Percentiles rank a stretch among this genome's conserved stretches.
Evolutionary conservation across 1,140 invertebrate genomes (phyloP).

Genomic region (Drosophila baimaii): DNA sequence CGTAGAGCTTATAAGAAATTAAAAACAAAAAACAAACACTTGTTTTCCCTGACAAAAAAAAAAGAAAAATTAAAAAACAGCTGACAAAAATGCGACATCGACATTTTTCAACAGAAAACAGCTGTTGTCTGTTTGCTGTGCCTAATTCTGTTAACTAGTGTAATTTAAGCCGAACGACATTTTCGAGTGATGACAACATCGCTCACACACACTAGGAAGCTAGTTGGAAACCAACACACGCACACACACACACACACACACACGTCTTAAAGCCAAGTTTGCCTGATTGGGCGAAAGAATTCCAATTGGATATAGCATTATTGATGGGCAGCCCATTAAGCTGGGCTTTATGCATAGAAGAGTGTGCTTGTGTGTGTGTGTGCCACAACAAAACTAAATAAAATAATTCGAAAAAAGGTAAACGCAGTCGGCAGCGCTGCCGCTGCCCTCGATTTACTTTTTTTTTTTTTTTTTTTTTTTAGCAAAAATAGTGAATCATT

Average conservation of each 20-base stretch:
- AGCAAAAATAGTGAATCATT: constrained; percentile 29
- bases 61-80: not conserved
- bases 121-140: not conserved
- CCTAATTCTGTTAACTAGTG: constrained; percentile 22
- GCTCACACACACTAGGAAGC: constrained; percentile 2
- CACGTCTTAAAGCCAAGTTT: constrained; percentile 42
- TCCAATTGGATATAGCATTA: constrained; percentile 61
- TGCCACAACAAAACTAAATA: constrained; percentile 46
- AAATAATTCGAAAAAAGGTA: constrained; percentile 69
- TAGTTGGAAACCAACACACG: constrained; percentile 40
- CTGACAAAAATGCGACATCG: not conserved
- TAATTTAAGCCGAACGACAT: constrained; percentile 43
- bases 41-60: not conserved
- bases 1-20: too few relatives aligned
- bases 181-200: constrained; percentile 77
- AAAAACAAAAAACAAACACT: too few relatives aligned
- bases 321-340: constrained; percentile 46
- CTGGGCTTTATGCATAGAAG: constrained; percentile 23
- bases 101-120: not conserved
- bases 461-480: constrained; percentile 18
- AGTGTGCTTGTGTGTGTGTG: constrained; percentile 9
- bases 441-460: constrained; percentile 52
- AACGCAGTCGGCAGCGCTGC: constrained; percentile 3
- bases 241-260: constrained; percentile 34
- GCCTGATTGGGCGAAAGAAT: constrained; percentile 38